Base-by-base conservation (phyloP, 2,113 vertebrate species). In the Aythya baeri region DNA sequence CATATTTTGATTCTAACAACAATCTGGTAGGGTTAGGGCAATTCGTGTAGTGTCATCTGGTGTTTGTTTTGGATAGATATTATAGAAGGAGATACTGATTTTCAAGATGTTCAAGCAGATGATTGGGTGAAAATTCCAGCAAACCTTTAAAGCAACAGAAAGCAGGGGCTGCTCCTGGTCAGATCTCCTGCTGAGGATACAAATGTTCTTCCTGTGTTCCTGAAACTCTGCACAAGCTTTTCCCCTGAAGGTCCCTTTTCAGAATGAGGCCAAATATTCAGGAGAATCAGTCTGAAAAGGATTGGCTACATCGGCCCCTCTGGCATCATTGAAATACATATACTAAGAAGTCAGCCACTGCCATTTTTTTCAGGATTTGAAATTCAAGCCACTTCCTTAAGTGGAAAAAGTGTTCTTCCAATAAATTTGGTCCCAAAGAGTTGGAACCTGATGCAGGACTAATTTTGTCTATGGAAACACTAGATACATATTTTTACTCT, bases 91-190 rank as follows among this genome's bases (percentile, higher is more conserved):
- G 97, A 97, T 96, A 97, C 74, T 98, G 96, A 96, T 96, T 98
- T 98, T 97, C 98, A 98, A 98, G 98, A 98, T 98, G 97, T 95
- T 98, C 85, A 96, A 97, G 94, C 97, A 98, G 97, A 98, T 98
- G 97, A 98, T 97, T 97, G 98, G 96, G 95, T 79, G 80, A 96
- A 97, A 97, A 97, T 88, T 98, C 93, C 88, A 97, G 87, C 75
- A 97, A 98, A 97, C 97, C 97, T 97, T 97, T 96, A 95, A 97
- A 97, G 95, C 87, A 96, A 96, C 95, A 94, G 91, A 96, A 98
- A 97, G 86, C 87, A 94, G 96, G 97, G 94, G 93, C 94, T 96
- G 94, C 81, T 84, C 86, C 91, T 94, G 95, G 96, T 96, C 95
- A 97, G 84, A 91, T 93, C 79, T 93, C 94, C 94, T 67, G 93